These are phyloP conservation scores for Tenthredo scrophulariae DNA, from an alignment of 2,888 invertebrate genomes.

Conservation along the genomic window DNA sequence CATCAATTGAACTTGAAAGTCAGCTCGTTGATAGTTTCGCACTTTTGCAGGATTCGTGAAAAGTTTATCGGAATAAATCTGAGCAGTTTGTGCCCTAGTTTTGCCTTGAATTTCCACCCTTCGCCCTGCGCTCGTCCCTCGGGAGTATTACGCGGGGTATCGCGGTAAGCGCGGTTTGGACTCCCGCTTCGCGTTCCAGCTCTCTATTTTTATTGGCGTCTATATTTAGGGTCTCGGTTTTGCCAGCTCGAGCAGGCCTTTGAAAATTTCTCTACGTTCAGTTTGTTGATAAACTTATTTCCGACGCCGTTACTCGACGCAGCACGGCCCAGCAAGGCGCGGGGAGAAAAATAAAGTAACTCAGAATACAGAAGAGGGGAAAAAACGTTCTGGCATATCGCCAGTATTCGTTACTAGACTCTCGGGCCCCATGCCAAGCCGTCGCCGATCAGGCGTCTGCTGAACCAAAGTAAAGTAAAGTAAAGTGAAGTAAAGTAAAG, in stretches of 20 bases:
- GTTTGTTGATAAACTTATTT: slow-evolving; percentile 70
- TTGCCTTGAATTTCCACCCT: background rate
- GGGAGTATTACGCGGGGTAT: background rate
- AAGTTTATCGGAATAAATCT: background rate
- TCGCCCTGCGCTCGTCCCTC: background rate
- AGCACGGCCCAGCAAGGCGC: slow-evolving; percentile 3
- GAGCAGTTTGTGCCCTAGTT: slow-evolving; percentile 44
- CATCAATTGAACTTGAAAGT: slow-evolving; percentile 33
- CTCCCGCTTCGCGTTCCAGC: slow-evolving; percentile 48
- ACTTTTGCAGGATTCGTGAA: background rate
- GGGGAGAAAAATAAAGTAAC: slow-evolving; percentile 2
- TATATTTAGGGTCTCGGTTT: slow-evolving; percentile 43
- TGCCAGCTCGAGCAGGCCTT: slow-evolving; percentile 32
- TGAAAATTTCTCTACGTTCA: slow-evolving; percentile 59
- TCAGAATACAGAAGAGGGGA: background rate
- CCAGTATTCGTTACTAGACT: slow-evolving; percentile 64
- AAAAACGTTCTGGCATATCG: slow-evolving; percentile 61
- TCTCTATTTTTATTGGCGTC: slow-evolving; percentile 44
- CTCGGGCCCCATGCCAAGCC: slow-evolving; percentile 67
- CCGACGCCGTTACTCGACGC: slow-evolving; percentile 55
- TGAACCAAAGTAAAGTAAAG: background rate
- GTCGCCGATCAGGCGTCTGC: slow-evolving; percentile 40
- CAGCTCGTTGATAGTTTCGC: background rate
- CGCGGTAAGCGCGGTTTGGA: slow-evolving; percentile 11
- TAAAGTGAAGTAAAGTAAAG: background rate